Evolutionary conservation across 1,140 invertebrate genomes (phyloP), one percentile per base, ranked within the genome.

Genomic region (Cylas formicarius): DNA sequence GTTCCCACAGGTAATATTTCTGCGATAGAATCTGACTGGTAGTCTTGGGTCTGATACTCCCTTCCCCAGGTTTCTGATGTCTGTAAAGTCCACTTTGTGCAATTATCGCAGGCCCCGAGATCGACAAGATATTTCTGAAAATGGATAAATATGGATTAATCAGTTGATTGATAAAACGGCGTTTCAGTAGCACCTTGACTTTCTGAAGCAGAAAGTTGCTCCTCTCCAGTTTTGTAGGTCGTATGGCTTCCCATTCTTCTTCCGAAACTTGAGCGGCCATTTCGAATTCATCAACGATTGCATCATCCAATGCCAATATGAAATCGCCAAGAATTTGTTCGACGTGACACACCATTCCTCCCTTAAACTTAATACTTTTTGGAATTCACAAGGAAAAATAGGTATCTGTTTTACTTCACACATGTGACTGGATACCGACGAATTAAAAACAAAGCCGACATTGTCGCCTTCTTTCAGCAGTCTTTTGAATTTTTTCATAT

Each of bases 171-270:
- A 16, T 23, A 31, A 31, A 31, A 16, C 26, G 27, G 17, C 23
- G 22, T 23, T 26, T 35, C 13, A 21, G 29, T 46, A 55, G 58
- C 59, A 81, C 80, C 62, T 74, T 72, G 26, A 83, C 67, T 50
- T 74, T 74, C 13, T 68, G 68, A 6, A 86, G 57, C 17, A 87
- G 67, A 36, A 73, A 74, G 17, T 69, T 62, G 33, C 75, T 69
- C 33, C 80, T 70, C 44, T 84, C 78, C 8, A 63, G 50, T 58
- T 84, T 84, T 1, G 75, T 77, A 2, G 80, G 78, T 52, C 79
- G 73, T 28, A 84, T 78, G 1, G 78, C 75, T 51, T 87, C 81
- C 78, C 84, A 89, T 62, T 89, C 84, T 61, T 88, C 85, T 35
- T 86, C 81, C 0, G 81, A 85, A 10, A 86, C 76, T 60, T 79